phyloP scores from a whole-genome alignment of 2,888 invertebrate species.

The Sarcophaga carnaria region DNA sequence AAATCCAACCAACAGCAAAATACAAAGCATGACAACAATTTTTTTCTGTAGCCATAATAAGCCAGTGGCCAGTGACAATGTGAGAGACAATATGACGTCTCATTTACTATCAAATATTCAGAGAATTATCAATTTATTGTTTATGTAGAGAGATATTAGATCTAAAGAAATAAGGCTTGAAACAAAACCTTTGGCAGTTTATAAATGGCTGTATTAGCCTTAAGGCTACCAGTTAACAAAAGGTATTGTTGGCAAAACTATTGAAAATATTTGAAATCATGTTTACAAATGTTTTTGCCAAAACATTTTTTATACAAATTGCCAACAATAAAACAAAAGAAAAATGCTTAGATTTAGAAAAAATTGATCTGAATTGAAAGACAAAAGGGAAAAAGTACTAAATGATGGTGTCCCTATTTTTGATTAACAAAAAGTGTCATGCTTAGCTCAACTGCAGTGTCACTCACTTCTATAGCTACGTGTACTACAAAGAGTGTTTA shows the following conservation, averaged over 20 bases:
- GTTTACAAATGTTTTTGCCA: conserved; percentile 78
- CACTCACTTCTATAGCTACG: conserved; percentile 32
- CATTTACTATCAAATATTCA: conserved; percentile 53
- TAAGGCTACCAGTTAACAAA: conserved; percentile 49
- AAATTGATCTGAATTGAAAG: too few species aligned
- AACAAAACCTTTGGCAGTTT: conserved; percentile 33
- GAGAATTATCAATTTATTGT: conserved; percentile 31
- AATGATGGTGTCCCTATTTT: background rate
- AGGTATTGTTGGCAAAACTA: conserved; percentile 69
- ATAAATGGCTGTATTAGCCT: conserved; percentile 33
- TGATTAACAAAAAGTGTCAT: conserved; percentile 4
- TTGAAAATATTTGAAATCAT: conserved; percentile 75
- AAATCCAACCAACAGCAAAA: conserved; percentile 70
- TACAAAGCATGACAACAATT: conserved; percentile 57
- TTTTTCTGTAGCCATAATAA: conserved; percentile 73
- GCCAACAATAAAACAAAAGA: conserved; percentile 10
- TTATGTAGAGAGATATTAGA: background rate
- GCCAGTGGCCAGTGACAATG: conserved; percentile 78
- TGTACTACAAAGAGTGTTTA: conserved; percentile 28
- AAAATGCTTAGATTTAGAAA: too few species aligned
- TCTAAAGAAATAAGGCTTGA: background rate
- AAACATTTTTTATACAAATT: conserved; percentile 76
- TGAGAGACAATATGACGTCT: conserved; percentile 78
- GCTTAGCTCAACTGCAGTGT: conserved; percentile 20
- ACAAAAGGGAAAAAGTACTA: too few species aligned